Conservation (phyloP, 1,140 invertebrate genomes). For the Leptopilina boulardi region DNA sequence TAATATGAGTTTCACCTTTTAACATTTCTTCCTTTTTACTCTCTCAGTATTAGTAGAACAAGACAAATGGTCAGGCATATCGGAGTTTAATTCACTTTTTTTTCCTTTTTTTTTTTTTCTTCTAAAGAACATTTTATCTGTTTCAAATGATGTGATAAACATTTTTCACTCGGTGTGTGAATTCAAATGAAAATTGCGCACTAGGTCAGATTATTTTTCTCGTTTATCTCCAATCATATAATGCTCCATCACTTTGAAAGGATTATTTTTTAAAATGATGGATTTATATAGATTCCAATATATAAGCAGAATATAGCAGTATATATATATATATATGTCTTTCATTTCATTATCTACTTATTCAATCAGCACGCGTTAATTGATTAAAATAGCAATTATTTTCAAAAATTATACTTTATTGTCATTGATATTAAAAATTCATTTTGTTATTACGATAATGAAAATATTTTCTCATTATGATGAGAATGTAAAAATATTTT, state of each 20-base stretch:
- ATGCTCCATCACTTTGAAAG: background rate
- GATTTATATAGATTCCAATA: background rate
- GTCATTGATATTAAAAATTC: no score
- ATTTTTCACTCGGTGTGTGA: background rate
- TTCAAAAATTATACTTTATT: no score
- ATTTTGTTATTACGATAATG: no score
- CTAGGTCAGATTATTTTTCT: background rate
- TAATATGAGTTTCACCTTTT: constrained; percentile 6
- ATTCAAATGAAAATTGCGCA: background rate
- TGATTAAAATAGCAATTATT: no score
- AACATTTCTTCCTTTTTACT: background rate
- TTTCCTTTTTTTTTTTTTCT: no score
- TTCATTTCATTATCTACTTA: background rate
- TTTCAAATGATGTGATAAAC: constrained; percentile 7
- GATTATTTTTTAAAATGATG: background rate
- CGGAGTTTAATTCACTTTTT: background rate
- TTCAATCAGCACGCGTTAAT: background rate
- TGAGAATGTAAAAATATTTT: no score
- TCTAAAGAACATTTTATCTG: background rate
- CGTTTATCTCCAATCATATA: background rate
- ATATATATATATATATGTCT: no score
- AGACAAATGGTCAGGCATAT: constrained; percentile 57
- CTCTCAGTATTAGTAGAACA: constrained; percentile 45
- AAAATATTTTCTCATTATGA: no score
- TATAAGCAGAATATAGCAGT: background rate